Percentiles rank a stretch among this genome's conserved stretches.
Evolutionary conservation across 2,113 vertebrate species (phyloP).

Genomic region (Abramis brama): DNA sequence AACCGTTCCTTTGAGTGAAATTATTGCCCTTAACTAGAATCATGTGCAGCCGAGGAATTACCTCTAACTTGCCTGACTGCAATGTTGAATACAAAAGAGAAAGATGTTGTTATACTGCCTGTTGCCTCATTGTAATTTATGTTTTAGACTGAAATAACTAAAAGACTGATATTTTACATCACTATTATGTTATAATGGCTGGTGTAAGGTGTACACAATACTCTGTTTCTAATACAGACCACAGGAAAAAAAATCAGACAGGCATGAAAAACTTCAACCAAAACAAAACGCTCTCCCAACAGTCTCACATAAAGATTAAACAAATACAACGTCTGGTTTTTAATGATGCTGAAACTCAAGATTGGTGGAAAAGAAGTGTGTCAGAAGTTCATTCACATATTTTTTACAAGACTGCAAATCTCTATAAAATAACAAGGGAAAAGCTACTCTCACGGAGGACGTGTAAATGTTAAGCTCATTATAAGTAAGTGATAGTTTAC

Average conservation of each 20-base stretch:
- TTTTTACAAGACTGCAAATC: conserved; percentile 19
- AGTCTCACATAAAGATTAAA: conserved; percentile 35
- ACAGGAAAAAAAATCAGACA: conserved; percentile 17
- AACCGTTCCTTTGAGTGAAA: conserved; percentile 48
- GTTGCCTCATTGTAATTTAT: conserved; percentile 15
- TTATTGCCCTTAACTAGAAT: conserved; percentile 48
- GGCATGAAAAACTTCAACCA: conserved; percentile 53
- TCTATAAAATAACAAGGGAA: neutral
- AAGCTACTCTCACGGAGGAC: conserved; percentile 3
- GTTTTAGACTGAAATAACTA: conserved; percentile 20
- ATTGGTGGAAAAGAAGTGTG: conserved; percentile 28
- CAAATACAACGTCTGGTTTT: conserved; percentile 40
- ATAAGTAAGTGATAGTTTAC: conserved; percentile 3
- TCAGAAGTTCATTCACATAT: conserved; percentile 35
- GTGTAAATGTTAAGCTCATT: conserved; percentile 1
- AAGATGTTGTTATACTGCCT: conserved; percentile 16
- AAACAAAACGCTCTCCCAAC: conserved; percentile 49
- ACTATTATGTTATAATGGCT: conserved; percentile 5
- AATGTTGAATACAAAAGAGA: neutral
- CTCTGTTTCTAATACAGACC: conserved; percentile 18
- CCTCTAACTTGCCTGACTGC: conserved; percentile 4
- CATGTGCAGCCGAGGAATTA: conserved; percentile 35
- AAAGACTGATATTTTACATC: conserved; percentile 2
- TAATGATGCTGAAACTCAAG: conserved; percentile 45
- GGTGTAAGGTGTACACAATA: conserved; percentile 1